Base-by-base conservation (phyloP, 2,797 vertebrate genomes). In the Crenuchus spilurus region DNA sequence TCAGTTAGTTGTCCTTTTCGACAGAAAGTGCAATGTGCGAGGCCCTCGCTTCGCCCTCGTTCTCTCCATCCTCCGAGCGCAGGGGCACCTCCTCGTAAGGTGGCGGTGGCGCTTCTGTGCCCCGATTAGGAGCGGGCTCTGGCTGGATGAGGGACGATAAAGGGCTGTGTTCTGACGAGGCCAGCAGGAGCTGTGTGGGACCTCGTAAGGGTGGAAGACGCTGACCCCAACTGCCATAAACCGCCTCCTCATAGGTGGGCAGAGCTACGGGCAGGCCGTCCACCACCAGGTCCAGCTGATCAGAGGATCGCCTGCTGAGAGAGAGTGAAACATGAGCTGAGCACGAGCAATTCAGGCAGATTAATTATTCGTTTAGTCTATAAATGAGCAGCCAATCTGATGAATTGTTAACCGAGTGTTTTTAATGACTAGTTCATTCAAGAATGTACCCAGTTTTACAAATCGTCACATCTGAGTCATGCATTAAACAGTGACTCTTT, bases 241-340 rank as follows among this genome's bases (percentile, higher is more conserved):
- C 78, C 0, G 92, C 92, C 84, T 93, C 93, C 76, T 93, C 92
- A 0, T 94, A 94, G 78, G 92, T 90, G 1, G 92, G 93, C 0
- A 93, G 89, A 2, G 88, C 84, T 0, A 91, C 85, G 0, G 86
- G 87, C 22, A 86, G 78, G 2, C 89, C 87, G 7, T 92, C 91
- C 70, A 88, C 89, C 85, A 93, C 87, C 76, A 92, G 84, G 82
- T 92, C 91, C 83, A 92, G 46, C 80, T 93, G 92, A 85, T 94
- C 92, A 0, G 92, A 92, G 30, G 90, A 88, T 6, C 88, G 87
- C 3, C 92, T 90, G 74, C 84, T 89, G 83, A 60, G 11, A 13
- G 9, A 60, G 57, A 60, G 30, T 16, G 1, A 13, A 37, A 49
- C 10, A 11, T 30, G 18, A 35, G 9, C 60, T 44, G 37, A 42